Percentiles rank a stretch among this genome's conserved stretches.
These are phyloP conservation scores for Chalcosyrphus nemorum DNA, from an alignment of 2,888 invertebrate species.

Conservation along the genomic window DNA sequence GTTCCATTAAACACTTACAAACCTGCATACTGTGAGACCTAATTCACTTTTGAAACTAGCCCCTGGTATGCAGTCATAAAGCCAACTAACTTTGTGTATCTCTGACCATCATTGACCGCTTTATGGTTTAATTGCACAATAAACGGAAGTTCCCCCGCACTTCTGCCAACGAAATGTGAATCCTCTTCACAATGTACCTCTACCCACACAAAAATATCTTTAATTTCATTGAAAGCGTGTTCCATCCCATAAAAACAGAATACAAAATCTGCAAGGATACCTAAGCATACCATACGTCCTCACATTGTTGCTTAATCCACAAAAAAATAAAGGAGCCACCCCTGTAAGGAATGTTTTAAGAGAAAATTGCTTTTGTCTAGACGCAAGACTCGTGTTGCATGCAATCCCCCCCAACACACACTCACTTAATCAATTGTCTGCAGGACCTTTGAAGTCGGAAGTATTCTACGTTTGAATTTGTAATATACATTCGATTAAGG, in stretches of 20 bases:
- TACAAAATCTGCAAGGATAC: neutral
- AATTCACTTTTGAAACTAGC: too few relatives aligned
- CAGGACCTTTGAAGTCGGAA: conserved; percentile 22
- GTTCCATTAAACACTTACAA: too few relatives aligned
- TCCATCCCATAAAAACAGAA: neutral
- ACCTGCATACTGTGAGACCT: too few relatives aligned
- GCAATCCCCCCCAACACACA: conserved; percentile 9
- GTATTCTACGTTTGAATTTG: neutral
- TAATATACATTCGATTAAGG: conserved; percentile 19
- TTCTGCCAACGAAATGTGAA: neutral
- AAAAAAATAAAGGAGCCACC: neutral
- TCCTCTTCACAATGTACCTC: neutral
- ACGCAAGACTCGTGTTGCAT: neutral
- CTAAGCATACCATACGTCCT: neutral
- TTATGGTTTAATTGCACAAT: neutral
- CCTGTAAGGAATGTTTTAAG: neutral
- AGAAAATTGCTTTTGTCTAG: conserved; percentile 28
- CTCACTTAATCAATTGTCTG: conserved; percentile 31
- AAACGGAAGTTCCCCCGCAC: neutral
- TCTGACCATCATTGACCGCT: neutral
- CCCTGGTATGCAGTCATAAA: too few relatives aligned
- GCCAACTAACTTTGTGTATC: neutral
- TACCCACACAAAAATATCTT: neutral
- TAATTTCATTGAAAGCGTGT: neutral
- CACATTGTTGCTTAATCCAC: neutral